These are phyloP conservation scores for Pollimyrus isidori DNA, from an alignment of 2,113 vertebrate species.

Conservation along the genomic window DNA sequence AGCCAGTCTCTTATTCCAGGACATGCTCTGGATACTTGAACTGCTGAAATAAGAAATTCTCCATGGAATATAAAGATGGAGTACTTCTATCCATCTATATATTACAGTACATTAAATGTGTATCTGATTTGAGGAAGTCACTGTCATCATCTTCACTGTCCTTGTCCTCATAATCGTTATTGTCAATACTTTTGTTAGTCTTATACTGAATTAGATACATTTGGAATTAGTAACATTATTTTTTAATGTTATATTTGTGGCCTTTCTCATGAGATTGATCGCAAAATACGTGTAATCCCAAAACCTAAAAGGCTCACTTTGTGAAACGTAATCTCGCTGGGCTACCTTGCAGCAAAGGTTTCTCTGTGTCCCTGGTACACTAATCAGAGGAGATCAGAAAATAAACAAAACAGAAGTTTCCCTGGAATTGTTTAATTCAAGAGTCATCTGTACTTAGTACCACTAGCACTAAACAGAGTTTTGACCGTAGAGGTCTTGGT, in stretches of 20 bases:
- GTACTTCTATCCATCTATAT: background rate
- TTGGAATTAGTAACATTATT: background rate
- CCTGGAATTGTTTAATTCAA: background rate
- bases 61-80: background rate
- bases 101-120: background rate
- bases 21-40: background rate
- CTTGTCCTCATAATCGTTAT: background rate
- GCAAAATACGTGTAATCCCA: background rate
- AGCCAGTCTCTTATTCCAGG: background rate
- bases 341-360: background rate
- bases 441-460: background rate
- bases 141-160: background rate
- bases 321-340: background rate
- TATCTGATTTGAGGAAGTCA: background rate
- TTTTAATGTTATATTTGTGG: background rate
- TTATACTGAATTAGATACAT: background rate
- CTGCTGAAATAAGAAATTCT: background rate
- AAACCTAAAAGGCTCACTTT: background rate
- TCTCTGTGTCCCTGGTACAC: background rate
- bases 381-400: background rate
- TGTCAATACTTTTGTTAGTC: background rate
- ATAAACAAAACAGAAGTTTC: background rate
- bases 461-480: slow-evolving; percentile 21
- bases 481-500: slow-evolving; percentile 24
- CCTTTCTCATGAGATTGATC: background rate